A percentile compares a stretch with the other conserved stretches of the same genome.
These are phyloP conservation scores for Entomobrya proxima DNA, from an alignment of 2,888 invertebrate genomes.

Conservation along the genomic window DNA sequence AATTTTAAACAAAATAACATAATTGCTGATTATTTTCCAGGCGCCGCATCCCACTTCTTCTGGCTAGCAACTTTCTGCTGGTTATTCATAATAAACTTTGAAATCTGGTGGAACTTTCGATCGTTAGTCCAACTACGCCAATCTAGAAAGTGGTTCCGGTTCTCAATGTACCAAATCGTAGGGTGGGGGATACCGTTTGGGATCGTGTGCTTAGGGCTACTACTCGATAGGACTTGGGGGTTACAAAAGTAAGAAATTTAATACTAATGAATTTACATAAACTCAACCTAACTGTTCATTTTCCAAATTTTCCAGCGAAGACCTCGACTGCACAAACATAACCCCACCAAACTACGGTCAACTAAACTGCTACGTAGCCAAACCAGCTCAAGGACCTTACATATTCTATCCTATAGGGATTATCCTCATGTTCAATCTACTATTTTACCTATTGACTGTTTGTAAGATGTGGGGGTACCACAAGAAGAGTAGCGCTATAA, in stretches of 20 bases:
- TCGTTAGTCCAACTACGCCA: conserved; percentile 40
- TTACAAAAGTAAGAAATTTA: conserved; percentile 58
- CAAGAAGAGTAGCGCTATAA: conserved; percentile 58
- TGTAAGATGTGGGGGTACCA: conserved; percentile 67
- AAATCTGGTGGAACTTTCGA: conserved; percentile 69
- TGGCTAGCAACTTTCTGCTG: conserved; percentile 65
- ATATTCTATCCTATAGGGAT: conserved; percentile 65
- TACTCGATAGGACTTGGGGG: conserved; percentile 51
- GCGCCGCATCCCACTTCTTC: conserved; percentile 64
- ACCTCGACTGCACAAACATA: conserved; percentile 66
- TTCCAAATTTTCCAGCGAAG: conserved; percentile 31
- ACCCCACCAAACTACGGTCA: conserved; percentile 70
- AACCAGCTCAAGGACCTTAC: conserved; percentile 67
- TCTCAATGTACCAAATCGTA: conserved; percentile 48
- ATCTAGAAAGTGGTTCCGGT: conserved; percentile 55
- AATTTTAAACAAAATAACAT: too few species aligned
- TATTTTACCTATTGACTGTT: conserved; percentile 65
- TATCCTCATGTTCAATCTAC: conserved; percentile 55
- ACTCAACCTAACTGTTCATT: background rate
- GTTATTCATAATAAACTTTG: conserved; percentile 61
- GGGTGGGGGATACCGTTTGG: conserved; percentile 55
- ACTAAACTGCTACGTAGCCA: conserved; percentile 69
- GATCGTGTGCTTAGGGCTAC: conserved; percentile 39
- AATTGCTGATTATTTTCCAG: background rate
- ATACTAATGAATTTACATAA: background rate